phyloP scores from a whole-genome alignment of 37 sponge, comb jelly and placozoan species.

The Bolinopsis microptera region DNA sequence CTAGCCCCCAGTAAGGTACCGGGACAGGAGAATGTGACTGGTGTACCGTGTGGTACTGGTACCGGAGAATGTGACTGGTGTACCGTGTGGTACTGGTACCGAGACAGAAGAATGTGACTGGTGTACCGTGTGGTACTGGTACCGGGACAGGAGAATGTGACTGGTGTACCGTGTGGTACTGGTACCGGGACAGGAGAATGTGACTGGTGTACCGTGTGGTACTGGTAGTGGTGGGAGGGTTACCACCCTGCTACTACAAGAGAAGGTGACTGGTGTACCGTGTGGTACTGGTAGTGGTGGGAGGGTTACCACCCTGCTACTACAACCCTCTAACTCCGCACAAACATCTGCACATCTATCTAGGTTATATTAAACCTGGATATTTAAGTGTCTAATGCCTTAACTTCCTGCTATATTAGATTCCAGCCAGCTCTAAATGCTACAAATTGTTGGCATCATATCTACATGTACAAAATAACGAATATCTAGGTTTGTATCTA shows the following conservation, averaged over 20 bases:
- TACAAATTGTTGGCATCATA: too few species aligned
- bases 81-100: neutral
- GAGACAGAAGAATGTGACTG: neutral
- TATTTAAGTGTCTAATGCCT: too few species aligned
- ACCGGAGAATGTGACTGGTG: neutral
- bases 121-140: neutral
- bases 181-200: neutral
- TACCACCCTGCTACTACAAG: neutral
- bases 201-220: neutral
- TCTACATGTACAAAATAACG: too few species aligned
- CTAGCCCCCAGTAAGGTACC: neutral
- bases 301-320: neutral
- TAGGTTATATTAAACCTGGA: too few species aligned
- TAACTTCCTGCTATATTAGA: too few species aligned
- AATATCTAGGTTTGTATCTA: too few species aligned
- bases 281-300: neutral
- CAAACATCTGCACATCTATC: too few species aligned
- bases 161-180: neutral
- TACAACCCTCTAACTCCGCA: too few species aligned
- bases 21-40: neutral
- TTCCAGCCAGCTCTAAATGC: too few species aligned
- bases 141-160: neutral
- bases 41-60: neutral
- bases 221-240: neutral
- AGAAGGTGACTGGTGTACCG: neutral